These are phyloP conservation scores for Formica aserva DNA, from an alignment of 2,888 invertebrate species.

Conservation along the genomic window DNA sequence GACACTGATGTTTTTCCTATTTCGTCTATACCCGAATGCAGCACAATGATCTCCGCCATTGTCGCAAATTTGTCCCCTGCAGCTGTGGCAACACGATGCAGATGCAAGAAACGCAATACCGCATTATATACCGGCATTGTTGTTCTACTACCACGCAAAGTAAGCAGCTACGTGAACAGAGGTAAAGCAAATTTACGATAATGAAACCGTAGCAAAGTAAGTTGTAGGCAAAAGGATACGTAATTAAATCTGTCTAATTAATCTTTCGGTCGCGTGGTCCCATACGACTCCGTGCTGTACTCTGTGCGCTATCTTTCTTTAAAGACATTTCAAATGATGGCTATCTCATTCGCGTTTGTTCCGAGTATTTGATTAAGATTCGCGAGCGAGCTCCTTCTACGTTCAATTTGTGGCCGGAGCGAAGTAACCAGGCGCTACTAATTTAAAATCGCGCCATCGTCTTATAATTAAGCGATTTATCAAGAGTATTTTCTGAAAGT, in stretches of 20 bases:
- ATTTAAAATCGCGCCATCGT: conserved; percentile 12
- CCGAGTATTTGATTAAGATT: conserved; percentile 48
- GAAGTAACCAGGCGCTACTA: conserved; percentile 13
- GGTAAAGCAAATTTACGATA: conserved; percentile 53
- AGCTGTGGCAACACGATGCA: conserved; percentile 35
- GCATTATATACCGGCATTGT: conserved; percentile 42
- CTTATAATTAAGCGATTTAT: conserved; percentile 29
- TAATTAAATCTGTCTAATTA: conserved; percentile 57
- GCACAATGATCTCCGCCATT: conserved; percentile 33
- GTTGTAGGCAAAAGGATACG: conserved; percentile 53
- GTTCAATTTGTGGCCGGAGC: conserved; percentile 22
- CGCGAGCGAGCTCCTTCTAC: conserved; percentile 8
- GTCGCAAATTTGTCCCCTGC: conserved; percentile 40
- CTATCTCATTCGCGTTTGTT: conserved; percentile 29
- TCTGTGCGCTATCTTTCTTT: conserved; percentile 30
- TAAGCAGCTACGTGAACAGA: conserved; percentile 43
- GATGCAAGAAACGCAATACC: conserved; percentile 51
- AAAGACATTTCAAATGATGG: conserved; percentile 48
- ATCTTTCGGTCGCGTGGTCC: conserved; percentile 49
- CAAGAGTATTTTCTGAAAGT: background rate
- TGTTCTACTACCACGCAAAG: conserved; percentile 43
- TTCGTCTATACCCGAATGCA: conserved; percentile 23
- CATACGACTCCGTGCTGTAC: conserved; percentile 26
- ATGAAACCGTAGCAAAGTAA: conserved; percentile 55
- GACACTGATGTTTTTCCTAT: conserved; percentile 7